Conservation (phyloP, 30 jellyfish, hydroid and myxozoan species). For the Hydra vulgaris region DNA sequence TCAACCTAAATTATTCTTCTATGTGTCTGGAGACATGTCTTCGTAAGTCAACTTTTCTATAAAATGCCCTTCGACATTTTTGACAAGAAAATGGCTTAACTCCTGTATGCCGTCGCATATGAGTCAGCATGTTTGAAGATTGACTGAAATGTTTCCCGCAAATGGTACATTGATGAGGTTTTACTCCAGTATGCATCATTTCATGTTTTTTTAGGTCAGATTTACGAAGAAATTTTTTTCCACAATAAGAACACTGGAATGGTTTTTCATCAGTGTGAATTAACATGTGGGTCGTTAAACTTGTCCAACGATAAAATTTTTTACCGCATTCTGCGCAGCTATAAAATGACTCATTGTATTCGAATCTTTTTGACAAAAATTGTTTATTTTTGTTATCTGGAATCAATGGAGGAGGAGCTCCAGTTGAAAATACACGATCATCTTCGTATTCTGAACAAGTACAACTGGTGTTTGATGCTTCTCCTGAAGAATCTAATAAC, state of each 20-base stretch:
- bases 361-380: conserved; percentile 35
- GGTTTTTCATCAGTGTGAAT: conserved; percentile 88
- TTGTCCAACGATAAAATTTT: conserved; percentile 69
- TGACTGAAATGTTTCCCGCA: conserved; percentile 96
- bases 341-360: conserved; percentile 26
- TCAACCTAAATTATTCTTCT: too few relatives aligned
- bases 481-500: conserved; percentile 24
- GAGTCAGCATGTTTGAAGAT: conserved; percentile 86
- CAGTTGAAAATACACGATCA: conserved; percentile 16
- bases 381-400: conserved; percentile 37
- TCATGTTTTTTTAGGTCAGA: conserved; percentile 93
- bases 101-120: conserved; percentile 86
- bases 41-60: conserved; percentile 83
- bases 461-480: conserved; percentile 22
- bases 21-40: conserved; percentile 75
- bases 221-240: conserved; percentile 64
- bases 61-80: conserved; percentile 85
- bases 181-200: conserved; percentile 89
- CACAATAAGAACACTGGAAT: conserved; percentile 80
- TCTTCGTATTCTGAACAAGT: conserved; percentile 15
- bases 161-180: conserved; percentile 87
- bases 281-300: conserved; percentile 82
- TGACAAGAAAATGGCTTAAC: conserved; percentile 87
- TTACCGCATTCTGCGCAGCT: conserved; percentile 79
- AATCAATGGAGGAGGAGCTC: conserved; percentile 27